Base-by-base conservation (phyloP, 53 echinoderm and acorn worm species). In the Astropecten irregularis region DNA sequence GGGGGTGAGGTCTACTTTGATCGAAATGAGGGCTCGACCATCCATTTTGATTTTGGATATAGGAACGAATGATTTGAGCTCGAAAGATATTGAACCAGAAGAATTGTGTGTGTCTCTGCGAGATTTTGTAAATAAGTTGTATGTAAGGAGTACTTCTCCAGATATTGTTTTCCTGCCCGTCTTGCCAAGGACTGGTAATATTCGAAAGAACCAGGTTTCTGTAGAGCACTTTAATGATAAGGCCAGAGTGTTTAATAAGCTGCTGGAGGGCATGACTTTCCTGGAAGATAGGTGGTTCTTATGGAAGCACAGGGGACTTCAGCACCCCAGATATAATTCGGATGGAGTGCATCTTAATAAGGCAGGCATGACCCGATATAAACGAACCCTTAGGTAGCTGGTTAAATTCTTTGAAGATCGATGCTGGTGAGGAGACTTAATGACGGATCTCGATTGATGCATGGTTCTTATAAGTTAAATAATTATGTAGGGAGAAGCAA, bases 241-340 rank as follows among this genome's bases (percentile, higher is more conserved):
- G 66, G 66, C 66, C 9, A 38, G 37, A 37, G 39, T 37, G 16
- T 65, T 65, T 65, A 65, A 65, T 38, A 16, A 15, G 66, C 14
- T 65, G 66, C 66, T 65, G 34, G 66, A 65, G 66, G 66, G 37
- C 37, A 22, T 38, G 2, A 65, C 66, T 3, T 65, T 65, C 20
- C 6, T 65, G 66, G 66, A 65, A 65, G 66, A 65, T 65, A 18
- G 16, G 66, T 65, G 66, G 66, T 65, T n/a, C 37, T 36, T 65
- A 38, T 65, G 66, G 66, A 3, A 6, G 2, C 66, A 65, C 20
- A 65, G 66, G 39, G 66, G 66, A 15, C 23, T 65, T 15, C 34
- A 33, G 39, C 66, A 65, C 66, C 66, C 66, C 39, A 65, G 66
- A 19, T 65, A 65, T 18, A 65, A 65, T 37, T 18, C 16, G 2